Conservation (phyloP, 2,113 vertebrate species). For the Gadus chalcogrammus region DNA sequence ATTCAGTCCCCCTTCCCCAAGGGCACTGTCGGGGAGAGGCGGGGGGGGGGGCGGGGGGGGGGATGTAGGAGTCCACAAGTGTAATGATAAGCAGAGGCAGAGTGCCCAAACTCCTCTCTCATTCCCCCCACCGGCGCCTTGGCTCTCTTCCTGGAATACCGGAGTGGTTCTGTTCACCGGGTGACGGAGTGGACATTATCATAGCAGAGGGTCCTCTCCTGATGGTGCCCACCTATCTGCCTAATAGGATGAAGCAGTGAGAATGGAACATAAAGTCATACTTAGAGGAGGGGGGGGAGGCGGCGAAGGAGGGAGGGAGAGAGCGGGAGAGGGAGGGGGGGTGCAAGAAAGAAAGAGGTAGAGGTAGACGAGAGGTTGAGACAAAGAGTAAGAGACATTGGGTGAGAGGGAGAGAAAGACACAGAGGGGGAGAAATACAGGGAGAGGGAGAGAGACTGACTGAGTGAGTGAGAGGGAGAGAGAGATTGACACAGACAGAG, state of each 20-base stretch:
- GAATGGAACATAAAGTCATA: constrained; percentile 29
- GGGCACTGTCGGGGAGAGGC: too few species aligned
- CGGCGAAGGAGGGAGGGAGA: not conserved
- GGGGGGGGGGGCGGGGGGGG: constrained; percentile 6
- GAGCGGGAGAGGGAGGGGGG: not conserved
- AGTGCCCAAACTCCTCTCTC: constrained; percentile 1
- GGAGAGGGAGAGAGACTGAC: not conserved
- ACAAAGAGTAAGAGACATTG: too few species aligned
- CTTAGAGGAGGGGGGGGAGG: not conserved
- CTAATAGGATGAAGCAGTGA: constrained; percentile 29
- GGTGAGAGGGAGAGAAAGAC: too few species aligned
- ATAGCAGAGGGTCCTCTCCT: constrained; percentile 18
- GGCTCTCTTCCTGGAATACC: constrained; percentile 24
- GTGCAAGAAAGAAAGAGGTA: too few species aligned
- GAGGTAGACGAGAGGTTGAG: too few species aligned
- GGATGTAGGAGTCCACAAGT: constrained; percentile 15
- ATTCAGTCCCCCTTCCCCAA: too few species aligned
- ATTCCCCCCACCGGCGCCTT: constrained; percentile 26
- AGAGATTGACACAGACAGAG: not conserved
- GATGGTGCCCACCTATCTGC: constrained; percentile 24
- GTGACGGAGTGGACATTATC: constrained; percentile 31
- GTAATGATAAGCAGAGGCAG: constrained; percentile 20
- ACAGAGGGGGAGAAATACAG: too few species aligned
- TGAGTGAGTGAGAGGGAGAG: not conserved
- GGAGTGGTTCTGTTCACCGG: constrained; percentile 15